These are phyloP conservation scores for Heteromormyrus szaboi DNA, from an alignment of 2,797 vertebrate species.

Conservation along the genomic window DNA sequence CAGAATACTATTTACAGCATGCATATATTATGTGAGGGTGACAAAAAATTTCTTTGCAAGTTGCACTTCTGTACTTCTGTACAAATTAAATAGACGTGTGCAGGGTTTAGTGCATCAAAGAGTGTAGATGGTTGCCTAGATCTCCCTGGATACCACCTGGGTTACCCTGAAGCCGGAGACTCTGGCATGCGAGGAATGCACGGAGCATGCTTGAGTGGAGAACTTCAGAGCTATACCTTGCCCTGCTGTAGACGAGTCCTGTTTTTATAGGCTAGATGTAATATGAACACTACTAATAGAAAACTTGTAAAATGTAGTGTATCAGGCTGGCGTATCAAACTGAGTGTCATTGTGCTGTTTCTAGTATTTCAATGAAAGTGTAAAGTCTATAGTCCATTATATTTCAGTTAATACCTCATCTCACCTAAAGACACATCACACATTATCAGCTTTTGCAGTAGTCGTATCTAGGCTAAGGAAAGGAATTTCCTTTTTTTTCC, in stretches of 20 bases:
- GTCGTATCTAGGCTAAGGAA: slow-evolving; percentile 14
- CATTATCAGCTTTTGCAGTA: background rate
- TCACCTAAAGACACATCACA: background rate
- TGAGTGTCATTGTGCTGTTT: slow-evolving; percentile 38
- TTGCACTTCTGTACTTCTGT: background rate
- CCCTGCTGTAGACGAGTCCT: background rate
- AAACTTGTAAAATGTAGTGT: slow-evolving; percentile 28
- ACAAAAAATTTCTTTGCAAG: background rate
- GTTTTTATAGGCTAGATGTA: slow-evolving; percentile 4
- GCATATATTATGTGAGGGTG: background rate
- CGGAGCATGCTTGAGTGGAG: slow-evolving; percentile 64
- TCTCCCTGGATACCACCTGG: slow-evolving; percentile 37
- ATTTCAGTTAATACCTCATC: background rate
- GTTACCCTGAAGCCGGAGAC: slow-evolving; percentile 22
- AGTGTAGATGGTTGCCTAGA: slow-evolving; percentile 1
- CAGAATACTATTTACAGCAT: background rate
- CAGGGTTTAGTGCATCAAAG: background rate
- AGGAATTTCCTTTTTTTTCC: background rate
- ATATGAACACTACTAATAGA: slow-evolving; percentile 49
- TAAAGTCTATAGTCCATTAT: slow-evolving; percentile 26
- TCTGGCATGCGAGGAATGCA: slow-evolving; percentile 66
- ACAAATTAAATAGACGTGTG: background rate
- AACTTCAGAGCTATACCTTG: slow-evolving; percentile 55
- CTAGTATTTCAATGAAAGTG: slow-evolving; percentile 29
- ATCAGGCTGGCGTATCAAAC: slow-evolving; percentile 43